Evolutionary conservation across 2,113 vertebrate genomes (phyloP), one percentile per base, ranked within the genome.

Genomic region (Macquaria ambigua): DNA sequence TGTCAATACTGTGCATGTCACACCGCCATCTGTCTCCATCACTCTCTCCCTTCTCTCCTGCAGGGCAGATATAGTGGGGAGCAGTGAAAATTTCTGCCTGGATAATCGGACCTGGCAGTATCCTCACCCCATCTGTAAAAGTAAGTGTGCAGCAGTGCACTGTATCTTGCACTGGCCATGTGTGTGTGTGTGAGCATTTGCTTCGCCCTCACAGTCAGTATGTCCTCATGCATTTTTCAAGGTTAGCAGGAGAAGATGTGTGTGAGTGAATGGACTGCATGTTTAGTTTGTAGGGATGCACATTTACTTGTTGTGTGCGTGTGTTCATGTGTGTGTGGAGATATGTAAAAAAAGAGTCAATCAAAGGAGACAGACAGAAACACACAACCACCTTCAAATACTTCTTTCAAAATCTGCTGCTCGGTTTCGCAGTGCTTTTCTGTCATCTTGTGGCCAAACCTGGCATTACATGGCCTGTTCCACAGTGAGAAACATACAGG

Each of bases 101-200:
- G 87, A 93, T 50, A 93, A 95, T 81, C 93, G 93, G 88, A 96
- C 92, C 71, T 96, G 96, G 96, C 93, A 92, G 79, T 86, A 94
- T 80, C 94, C 95, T 89, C 95, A 96, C 68, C 95, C 96, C 77
- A 89, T 94, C 90, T 96, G 96, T 87, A 94, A 93, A 77, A 91
- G 96, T 96, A 94, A 94, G 96, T 89, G 81, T 89, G 61, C 74
- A 61, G 76, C 20, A 37, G 41, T 15, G 15, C 8, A n/a, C 21
- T 62, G 18, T 25, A 8, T 59, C 37, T 37, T 46, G 16, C 48
- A 39, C 52, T 48, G 46, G 64, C 3, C 56, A 23, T 37, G 52
- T 67, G 53, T 66, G 28, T 31, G 39, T 72, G 56, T 39, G 61
- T 39, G 61, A 20, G n/a, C 25, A 39, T 72, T 68, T 68, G 63